Evolutionary conservation across 2,888 invertebrate species (phyloP).

Genomic region (Andrena dorsata): DNA sequence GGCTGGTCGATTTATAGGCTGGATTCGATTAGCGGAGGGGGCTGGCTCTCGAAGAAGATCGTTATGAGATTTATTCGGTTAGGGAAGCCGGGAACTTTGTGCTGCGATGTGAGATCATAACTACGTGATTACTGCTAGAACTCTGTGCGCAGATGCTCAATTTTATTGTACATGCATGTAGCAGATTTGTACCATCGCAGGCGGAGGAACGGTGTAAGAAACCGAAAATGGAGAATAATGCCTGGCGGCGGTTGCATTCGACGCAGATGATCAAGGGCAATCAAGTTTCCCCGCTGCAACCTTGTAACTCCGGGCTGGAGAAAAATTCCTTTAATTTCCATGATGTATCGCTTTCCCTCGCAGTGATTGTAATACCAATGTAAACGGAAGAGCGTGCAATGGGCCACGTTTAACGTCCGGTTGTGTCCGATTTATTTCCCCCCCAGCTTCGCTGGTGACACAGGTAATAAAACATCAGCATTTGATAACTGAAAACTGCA

Average conservation of each 20-base stretch:
- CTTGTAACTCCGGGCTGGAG: background rate
- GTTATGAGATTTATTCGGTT: slow-evolving; percentile 26
- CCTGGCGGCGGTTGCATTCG: background rate
- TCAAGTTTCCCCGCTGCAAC: slow-evolving; percentile 14
- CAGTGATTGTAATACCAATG: slow-evolving; percentile 17
- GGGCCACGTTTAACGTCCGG: slow-evolving; percentile 8
- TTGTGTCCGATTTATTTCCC: background rate
- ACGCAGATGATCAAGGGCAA: slow-evolving; percentile 30
- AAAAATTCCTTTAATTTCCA: slow-evolving; percentile 36
- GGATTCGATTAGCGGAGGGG: slow-evolving; percentile 23
- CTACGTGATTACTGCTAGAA: too few relatives aligned
- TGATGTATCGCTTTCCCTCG: slow-evolving; percentile 3
- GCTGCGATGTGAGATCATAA: too few relatives aligned
- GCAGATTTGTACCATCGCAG: background rate
- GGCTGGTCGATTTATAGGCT: slow-evolving; percentile 29
- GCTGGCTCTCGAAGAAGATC: background rate
- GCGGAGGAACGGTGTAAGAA: background rate
- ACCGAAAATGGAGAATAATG: background rate
- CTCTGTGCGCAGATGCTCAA: too few relatives aligned
- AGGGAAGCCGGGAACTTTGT: background rate
- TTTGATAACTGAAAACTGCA: background rate
- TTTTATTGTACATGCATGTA: background rate
- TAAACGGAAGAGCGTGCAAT: background rate
- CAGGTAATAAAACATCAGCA: background rate
- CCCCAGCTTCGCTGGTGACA: background rate